A percentile compares a stretch with the other conserved stretches of the same genome.
These are phyloP conservation scores for Andrena trimmerana DNA, from an alignment of 2,888 invertebrate genomes.

Conservation along the genomic window DNA sequence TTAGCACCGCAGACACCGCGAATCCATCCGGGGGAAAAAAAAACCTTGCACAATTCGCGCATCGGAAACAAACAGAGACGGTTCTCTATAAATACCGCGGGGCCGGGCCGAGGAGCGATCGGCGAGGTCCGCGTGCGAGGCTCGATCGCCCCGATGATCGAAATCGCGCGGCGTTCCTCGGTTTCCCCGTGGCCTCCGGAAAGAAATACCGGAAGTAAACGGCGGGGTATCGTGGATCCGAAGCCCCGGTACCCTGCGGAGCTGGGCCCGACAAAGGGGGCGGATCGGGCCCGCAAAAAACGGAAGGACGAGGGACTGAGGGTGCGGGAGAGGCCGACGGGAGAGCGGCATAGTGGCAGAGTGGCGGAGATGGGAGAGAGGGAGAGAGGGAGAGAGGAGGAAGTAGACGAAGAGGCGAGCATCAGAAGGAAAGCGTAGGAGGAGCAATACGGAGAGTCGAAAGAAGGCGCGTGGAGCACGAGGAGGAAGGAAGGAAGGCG, in stretches of 20 bases:
- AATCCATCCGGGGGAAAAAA: background rate
- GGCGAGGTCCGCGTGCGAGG: background rate
- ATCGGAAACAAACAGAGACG: conserved; percentile 43
- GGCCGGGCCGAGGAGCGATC: conserved; percentile 9
- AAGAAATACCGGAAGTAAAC: conserved; percentile 54
- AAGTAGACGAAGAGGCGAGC: background rate
- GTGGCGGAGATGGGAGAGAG: too few species aligned
- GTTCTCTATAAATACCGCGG: conserved; percentile 44
- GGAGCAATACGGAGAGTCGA: conserved; percentile 25
- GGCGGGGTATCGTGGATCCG: conserved; percentile 5
- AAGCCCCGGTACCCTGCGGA: conserved; percentile 24
- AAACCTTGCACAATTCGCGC: conserved; percentile 42
- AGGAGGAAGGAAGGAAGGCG: conserved; percentile 56
- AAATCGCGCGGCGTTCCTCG: background rate
- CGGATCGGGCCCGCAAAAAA: conserved; percentile 8
- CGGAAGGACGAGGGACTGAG: conserved; percentile 23
- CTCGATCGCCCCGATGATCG: background rate
- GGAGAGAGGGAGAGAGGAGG: too few species aligned
- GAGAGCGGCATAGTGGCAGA: background rate
- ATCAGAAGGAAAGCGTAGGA: conserved; percentile 52
- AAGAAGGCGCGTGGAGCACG: conserved; percentile 23
- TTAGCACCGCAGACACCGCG: background rate
- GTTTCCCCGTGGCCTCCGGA: conserved; percentile 1
- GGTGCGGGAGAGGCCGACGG: background rate
- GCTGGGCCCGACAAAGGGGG: conserved; percentile 35